Conservation (phyloP, 2,113 vertebrate genomes). For the Pseudonaja textilis region DNA sequence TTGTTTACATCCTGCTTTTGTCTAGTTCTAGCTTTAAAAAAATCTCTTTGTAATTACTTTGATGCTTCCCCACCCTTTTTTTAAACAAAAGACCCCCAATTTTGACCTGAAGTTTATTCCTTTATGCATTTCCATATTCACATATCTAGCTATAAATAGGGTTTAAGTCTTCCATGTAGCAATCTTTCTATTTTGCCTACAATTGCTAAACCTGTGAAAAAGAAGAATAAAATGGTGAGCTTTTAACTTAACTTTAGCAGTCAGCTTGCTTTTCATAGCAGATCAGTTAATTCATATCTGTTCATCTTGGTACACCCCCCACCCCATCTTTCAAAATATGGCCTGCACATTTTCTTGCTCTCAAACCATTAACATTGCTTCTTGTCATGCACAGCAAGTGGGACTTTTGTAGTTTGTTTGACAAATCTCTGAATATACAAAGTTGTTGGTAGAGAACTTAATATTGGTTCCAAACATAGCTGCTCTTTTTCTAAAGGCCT, state of each 20-base stretch:
- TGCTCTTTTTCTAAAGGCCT: neutral
- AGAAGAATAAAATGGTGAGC: neutral
- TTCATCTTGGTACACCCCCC: neutral
- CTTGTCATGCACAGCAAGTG: neutral
- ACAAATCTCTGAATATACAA: conserved; percentile 14
- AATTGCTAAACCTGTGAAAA: neutral
- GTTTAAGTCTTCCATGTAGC: neutral
- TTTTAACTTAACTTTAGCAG: conserved; percentile 1
- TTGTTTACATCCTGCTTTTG: neutral
- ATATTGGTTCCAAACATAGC: neutral
- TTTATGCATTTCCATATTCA: neutral
- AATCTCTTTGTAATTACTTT: neutral
- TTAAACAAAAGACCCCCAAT: neutral
- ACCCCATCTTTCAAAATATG: neutral
- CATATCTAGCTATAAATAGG: neutral
- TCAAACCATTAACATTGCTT: conserved; percentile 8
- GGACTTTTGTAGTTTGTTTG: conserved; percentile 3
- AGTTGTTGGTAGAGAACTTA: conserved; percentile 4
- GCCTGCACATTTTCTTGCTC: conserved; percentile 27
- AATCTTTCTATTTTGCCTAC: conserved; percentile 14
- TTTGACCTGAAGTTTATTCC: neutral
- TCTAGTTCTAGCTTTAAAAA: neutral
- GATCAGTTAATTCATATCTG: conserved; percentile 2
- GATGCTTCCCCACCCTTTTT: neutral
- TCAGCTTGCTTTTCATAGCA: neutral